Conservation (phyloP, 2,888 invertebrate species). For the Boloria selene region DNA sequence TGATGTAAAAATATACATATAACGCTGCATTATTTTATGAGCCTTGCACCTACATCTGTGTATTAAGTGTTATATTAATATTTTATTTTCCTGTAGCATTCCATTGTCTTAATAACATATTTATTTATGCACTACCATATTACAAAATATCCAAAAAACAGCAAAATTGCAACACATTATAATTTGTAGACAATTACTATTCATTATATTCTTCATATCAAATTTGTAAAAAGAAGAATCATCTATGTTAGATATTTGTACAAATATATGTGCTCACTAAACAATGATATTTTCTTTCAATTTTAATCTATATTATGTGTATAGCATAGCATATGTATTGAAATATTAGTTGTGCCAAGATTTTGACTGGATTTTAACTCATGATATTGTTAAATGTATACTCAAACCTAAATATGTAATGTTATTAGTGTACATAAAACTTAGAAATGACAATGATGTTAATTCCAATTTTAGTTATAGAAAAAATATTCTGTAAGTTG, state of each 20-base stretch:
- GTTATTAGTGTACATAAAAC: conserved; percentile 19
- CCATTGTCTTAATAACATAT: background rate
- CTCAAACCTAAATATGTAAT: conserved; percentile 18
- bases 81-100: background rate
- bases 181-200: too few relatives aligned
- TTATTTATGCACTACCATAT: too few relatives aligned
- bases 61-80: background rate
- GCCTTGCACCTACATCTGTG: conserved; percentile 6
- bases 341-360: conserved; percentile 39
- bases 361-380: conserved; percentile 37
- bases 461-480: conserved; percentile 55
- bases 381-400: conserved; percentile 33
- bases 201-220: too few relatives aligned
- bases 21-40: background rate
- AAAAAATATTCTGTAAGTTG: conserved; percentile 62
- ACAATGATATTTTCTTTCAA: too few relatives aligned
- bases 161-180: too few relatives aligned
- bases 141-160: too few relatives aligned
- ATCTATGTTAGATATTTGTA: too few relatives aligned
- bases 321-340: conserved; percentile 10
- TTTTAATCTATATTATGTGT: background rate
- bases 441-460: conserved; percentile 43
- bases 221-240: too few relatives aligned
- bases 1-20: conserved; percentile 7
- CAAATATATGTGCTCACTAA: too few relatives aligned